Evolutionary conservation across 2,797 vertebrate genomes (phyloP), one percentile per base, ranked within the genome.

Genomic region (Tachyglossus aculeatus): DNA sequence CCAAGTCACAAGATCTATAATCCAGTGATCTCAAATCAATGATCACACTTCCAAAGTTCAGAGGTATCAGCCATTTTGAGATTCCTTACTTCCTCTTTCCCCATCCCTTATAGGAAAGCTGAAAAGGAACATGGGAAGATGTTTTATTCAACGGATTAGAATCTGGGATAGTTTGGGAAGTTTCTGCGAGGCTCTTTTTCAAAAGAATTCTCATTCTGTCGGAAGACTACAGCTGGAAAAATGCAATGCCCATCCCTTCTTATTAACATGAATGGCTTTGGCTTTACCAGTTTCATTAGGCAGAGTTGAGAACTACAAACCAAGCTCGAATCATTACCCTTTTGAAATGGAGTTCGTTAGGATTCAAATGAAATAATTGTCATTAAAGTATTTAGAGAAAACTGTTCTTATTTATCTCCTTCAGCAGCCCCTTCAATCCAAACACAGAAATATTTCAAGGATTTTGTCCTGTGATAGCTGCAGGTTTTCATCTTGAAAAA

Each of bases 291-390:
- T 1, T 25, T 1, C 22, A 12, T 27, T 44, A 15, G 6, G 45
- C 39, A 41, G 69, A 22, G 43, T 64, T 53, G 33, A 75, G 4
- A 29, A 74, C 63, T 68, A 43, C 34, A 61, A 75, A 41, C 9
- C 27, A 3, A 4, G 21, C 9, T 73, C 76, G 63, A 83, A 66
- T 74, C 22, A 44, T 32, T 24, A 39, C n/a, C 16, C 12, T 54
- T 12, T 6, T 32, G 38, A 41, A 58, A 29, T 47, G 5, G 2
- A 3, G 8, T 22, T 25, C 7, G 1, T 29, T 65, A 41, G 64
- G 18, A 14, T 13, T 74, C 60, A 32, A 36, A 66, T 39, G 55
- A 36, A 66, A 66, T 5, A 0, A 1, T 9, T 73, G 3, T 34
- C 9, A 45, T 25, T 38, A 34, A 25, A 24, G 15, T 50, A 10